Percentiles rank a stretch among this genome's conserved stretches.
Conservation (phyloP, 2,113 vertebrate genomes). For the Manacus vitellinus region DNA sequence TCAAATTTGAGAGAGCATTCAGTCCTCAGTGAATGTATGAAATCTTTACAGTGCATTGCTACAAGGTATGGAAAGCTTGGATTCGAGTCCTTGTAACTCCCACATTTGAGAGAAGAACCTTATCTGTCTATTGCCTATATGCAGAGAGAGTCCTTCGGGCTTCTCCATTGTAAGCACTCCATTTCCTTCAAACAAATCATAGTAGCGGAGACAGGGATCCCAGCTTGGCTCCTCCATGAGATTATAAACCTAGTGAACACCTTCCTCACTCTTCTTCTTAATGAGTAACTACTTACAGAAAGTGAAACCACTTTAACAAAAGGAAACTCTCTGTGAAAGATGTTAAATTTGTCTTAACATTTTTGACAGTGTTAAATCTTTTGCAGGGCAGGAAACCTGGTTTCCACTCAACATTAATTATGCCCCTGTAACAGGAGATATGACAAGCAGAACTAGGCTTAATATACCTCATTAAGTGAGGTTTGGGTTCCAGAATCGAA, state of each 20-base stretch:
- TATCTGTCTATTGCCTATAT: not conserved
- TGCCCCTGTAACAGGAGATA: not conserved
- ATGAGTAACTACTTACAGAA: not conserved
- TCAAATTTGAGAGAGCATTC: not conserved
- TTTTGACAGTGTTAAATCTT: not conserved
- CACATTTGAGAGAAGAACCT: not conserved
- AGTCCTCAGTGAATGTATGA: not conserved
- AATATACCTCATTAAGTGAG: not conserved
- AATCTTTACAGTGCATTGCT: not conserved
- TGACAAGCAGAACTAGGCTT: not conserved
- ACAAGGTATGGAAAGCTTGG: not conserved
- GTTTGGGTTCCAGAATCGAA: not conserved
- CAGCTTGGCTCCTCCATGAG: not conserved
- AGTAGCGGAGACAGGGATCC: not conserved
- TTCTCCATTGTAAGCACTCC: not conserved
- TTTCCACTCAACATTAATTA: not conserved
- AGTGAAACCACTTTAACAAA: not conserved
- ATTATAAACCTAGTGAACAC: not conserved
- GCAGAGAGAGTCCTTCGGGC: not conserved
- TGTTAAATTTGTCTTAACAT: not conserved
- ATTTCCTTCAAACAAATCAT: not conserved
- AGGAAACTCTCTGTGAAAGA: not conserved
- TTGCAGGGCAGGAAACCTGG: not conserved
- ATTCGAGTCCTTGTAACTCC: not conserved
- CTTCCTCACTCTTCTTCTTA: not conserved